phyloP scores from a whole-genome alignment of 2,888 invertebrate species.

The Rotaria magnacalcarata region DNA sequence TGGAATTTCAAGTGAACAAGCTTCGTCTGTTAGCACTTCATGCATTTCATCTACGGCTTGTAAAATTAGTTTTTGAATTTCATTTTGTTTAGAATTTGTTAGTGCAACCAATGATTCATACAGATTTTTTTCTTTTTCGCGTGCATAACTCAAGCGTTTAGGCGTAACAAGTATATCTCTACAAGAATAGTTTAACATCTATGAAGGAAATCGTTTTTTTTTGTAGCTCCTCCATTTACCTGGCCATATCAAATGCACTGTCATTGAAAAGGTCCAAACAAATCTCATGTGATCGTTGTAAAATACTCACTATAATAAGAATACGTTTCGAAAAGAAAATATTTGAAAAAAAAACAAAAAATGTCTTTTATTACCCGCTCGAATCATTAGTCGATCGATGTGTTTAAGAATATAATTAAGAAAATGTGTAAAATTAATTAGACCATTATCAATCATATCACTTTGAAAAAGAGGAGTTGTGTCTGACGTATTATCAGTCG shows the following conservation, averaged over 20 bases:
- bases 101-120: slow-evolving; percentile 69
- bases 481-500: neutral
- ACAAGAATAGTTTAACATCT: neutral
- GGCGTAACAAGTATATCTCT: slow-evolving; percentile 76
- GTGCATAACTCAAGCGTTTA: slow-evolving; percentile 73
- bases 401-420: slow-evolving; percentile 25
- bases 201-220: no score
- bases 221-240: neutral
- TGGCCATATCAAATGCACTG: slow-evolving; percentile 30
- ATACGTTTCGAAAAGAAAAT: no score
- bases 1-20: slow-evolving; percentile 61
- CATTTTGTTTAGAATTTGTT: slow-evolving; percentile 73
- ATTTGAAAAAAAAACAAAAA: neutral
- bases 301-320: neutral
- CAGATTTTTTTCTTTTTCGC: slow-evolving; percentile 73
- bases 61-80: slow-evolving; percentile 71
- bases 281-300: slow-evolving; percentile 20
- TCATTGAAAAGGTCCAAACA: slow-evolving; percentile 22
- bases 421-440: neutral
- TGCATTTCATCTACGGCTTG: slow-evolving; percentile 71
- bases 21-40: slow-evolving; percentile 62
- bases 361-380: neutral
- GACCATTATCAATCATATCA: slow-evolving; percentile 27
- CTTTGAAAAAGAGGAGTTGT: slow-evolving; percentile 27
- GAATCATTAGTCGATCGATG: neutral